Evolutionary conservation across 2,113 vertebrate species (phyloP), one percentile per base, ranked within the genome.

Genomic region (Cephalopholis sonnerati): DNA sequence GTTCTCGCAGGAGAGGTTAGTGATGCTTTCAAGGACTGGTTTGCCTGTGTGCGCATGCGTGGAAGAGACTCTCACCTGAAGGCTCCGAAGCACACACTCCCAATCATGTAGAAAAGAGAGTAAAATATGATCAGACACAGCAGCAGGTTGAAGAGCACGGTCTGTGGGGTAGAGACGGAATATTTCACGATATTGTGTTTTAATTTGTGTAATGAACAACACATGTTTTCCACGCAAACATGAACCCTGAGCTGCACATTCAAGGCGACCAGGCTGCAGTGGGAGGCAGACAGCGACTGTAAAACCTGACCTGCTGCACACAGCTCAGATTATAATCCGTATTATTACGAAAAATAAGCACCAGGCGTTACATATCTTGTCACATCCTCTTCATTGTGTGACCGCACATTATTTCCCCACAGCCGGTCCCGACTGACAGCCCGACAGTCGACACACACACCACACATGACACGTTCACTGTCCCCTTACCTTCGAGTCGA

Each of bases 111-210:
- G 87, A 96, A 97, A 25, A 97, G 90, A 10, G 93, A 87, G 81
- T 97, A 97, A 93, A 98, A 97, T 86, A 96, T 94, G 84, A 93
- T 22, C 83, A 95, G 80, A 84, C 97, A 96, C 44, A 96, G 80
- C 77, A 96, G 86, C 74, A 97, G 87, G 46, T 97, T 97, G 87
- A 94, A 53, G 67, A 97, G 85, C 82, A 97, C 92, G 69, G 93
- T 93, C 96, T 96, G 90, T 24, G 12, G 41, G 74, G 22, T 16
- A 8, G 65, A 82, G 17, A 58, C 16, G 12, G 41, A 5, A 68
- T 22, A 62, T 70, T 51, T 67, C 29, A 67, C 46, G 46, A 65
- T 12, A 12, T 41, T 64, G n/a, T 9, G 46, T 74, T 44, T 3
- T 20, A 4, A 67, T 51, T 29, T 44, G 70, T 63, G 16, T 10